These are phyloP conservation scores for Cryptus viduatorius DNA, from an alignment of 2,888 invertebrate genomes.

Conservation along the genomic window DNA sequence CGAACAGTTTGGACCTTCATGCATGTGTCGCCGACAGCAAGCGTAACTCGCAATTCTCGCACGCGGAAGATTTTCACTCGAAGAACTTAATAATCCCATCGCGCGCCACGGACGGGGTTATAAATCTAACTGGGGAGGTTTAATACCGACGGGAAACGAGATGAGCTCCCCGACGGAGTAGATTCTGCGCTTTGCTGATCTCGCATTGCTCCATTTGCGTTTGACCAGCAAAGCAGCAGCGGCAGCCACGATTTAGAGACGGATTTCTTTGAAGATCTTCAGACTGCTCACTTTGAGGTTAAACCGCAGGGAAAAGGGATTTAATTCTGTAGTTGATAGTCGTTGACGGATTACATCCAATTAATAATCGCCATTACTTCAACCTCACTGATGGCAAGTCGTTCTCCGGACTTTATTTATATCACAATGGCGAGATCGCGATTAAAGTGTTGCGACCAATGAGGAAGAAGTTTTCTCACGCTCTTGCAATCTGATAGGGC, in stretches of 20 bases:
- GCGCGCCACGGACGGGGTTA: slow-evolving; percentile 38
- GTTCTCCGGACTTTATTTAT: slow-evolving; percentile 46
- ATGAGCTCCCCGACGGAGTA: slow-evolving; percentile 1
- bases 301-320: not conserved
- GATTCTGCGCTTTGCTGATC: slow-evolving; percentile 25
- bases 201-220: slow-evolving; percentile 60
- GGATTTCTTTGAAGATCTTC: slow-evolving; percentile 58
- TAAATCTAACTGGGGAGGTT: slow-evolving; percentile 60
- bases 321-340: slow-evolving; percentile 38
- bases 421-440: slow-evolving; percentile 24
- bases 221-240: slow-evolving; percentile 52
- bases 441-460: not conserved
- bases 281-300: slow-evolving; percentile 42
- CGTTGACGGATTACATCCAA: slow-evolving; percentile 25
- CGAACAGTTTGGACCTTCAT: slow-evolving; percentile 19
- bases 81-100: slow-evolving; percentile 63
- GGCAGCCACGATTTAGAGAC: slow-evolving; percentile 33
- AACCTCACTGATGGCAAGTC: slow-evolving; percentile 59
- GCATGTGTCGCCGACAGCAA: not conserved
- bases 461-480: slow-evolving; percentile 29
- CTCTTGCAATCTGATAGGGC: slow-evolving; percentile 5
- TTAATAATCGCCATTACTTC: slow-evolving; percentile 49
- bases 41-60: slow-evolving; percentile 1
- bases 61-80: slow-evolving; percentile 23
- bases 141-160: slow-evolving; percentile 34